These are phyloP conservation scores for Pogonomyrmex barbatus DNA, from an alignment of 1,140 invertebrate species.

Conservation along the genomic window DNA sequence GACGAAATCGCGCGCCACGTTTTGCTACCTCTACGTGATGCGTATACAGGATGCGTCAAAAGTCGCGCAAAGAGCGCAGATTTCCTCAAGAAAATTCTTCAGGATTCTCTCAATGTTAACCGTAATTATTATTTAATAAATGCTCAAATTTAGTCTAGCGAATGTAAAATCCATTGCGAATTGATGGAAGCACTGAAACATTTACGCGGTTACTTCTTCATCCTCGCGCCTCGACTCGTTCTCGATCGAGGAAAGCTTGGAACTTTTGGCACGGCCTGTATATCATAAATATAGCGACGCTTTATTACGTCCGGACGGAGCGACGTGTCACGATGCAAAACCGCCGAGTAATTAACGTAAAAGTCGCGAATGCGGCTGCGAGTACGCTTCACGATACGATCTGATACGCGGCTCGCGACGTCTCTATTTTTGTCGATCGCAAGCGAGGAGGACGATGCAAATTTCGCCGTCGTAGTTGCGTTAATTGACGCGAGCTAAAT, in stretches of 20 bases:
- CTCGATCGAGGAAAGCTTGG: not conserved
- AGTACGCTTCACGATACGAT: slow-evolving; percentile 10
- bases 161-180: not conserved
- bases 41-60: slow-evolving; percentile 30
- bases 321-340: slow-evolving; percentile 56
- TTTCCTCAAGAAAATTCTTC: not conserved
- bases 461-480: slow-evolving; percentile 14
- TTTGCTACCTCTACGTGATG: not conserved
- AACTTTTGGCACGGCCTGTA: slow-evolving; percentile 28
- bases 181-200: slow-evolving; percentile 10
- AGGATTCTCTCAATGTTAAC: not conserved
- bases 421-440: slow-evolving; percentile 34
- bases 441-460: not conserved
- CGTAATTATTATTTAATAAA: not conserved
- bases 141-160: not conserved
- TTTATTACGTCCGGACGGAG: slow-evolving; percentile 53
- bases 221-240: too few species aligned
- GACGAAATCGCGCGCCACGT: slow-evolving; percentile 29
- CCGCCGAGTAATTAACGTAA: slow-evolving; percentile 57
- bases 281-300: not conserved
- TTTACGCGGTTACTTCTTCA: not conserved
- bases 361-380: slow-evolving; percentile 40
- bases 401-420: slow-evolving; percentile 44
- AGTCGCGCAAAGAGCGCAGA: not conserved
- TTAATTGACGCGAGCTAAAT: slow-evolving; percentile 56